A percentile compares a stretch with the other conserved stretches of the same genome.
Evolutionary conservation across 2,888 invertebrate species (phyloP).

Genomic region (Euzetes globulus): DNA sequence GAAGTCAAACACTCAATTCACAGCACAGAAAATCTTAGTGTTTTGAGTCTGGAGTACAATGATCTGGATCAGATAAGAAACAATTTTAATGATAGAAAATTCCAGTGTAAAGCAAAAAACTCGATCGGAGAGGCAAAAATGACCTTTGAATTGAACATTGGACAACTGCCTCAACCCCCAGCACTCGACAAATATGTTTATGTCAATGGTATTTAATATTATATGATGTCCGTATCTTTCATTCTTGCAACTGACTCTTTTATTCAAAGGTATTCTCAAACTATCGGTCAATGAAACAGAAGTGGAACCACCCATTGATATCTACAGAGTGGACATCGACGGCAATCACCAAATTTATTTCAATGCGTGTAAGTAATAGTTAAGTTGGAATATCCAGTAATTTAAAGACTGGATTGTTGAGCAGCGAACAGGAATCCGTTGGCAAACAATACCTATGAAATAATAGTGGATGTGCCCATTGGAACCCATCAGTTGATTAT

Average conservation of each 20-base stretch:
- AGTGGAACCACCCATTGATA: conserved; percentile 33
- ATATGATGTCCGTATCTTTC: too few species aligned
- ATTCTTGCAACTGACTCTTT: too few species aligned
- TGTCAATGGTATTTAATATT: neutral
- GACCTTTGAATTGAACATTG: conserved; percentile 25
- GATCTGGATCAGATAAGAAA: neutral
- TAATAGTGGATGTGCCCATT: conserved; percentile 18
- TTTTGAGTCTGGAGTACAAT: neutral
- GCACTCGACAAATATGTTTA: neutral
- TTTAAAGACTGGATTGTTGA: too few species aligned
- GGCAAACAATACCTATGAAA: conserved; percentile 31
- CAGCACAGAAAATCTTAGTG: too few species aligned
- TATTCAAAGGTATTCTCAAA: neutral
- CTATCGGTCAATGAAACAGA: conserved; percentile 24
- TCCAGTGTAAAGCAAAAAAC: conserved; percentile 27
- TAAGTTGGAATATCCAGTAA: too few species aligned
- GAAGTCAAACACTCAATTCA: too few species aligned
- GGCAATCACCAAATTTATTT: conserved; percentile 32
- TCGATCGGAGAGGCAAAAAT: neutral
- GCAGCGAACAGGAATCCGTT: neutral
- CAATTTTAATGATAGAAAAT: neutral
- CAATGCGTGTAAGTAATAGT: conserved; percentile 29
- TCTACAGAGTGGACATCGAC: conserved; percentile 36
- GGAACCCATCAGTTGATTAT: conserved; percentile 32
- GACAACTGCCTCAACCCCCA: conserved; percentile 30